Base-by-base conservation (phyloP, 2,797 vertebrate species). In the Podarcis lilfordi region DNA sequence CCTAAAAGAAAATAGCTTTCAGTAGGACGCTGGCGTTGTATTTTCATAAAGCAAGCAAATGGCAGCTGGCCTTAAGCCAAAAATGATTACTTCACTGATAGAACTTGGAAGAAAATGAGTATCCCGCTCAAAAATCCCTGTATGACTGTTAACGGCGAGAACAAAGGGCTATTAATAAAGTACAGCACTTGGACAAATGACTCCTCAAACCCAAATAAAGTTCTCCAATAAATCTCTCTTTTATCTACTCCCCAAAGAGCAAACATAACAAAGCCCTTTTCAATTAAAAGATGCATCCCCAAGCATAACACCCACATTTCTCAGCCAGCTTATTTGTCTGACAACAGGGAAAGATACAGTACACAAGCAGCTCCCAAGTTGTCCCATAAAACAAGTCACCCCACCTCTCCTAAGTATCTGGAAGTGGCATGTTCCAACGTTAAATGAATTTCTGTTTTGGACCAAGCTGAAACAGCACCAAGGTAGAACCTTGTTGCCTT, bases 31-130 rank as follows among this genome's bases (percentile, higher is more conserved):
- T 94, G 88, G 93, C 92, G 92, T 95, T 97, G 94, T 95, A 96
- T 96, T 97, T 97, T 97, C 96, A 96, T 96, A 96, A 96, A 96
- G 95, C 94, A 96, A 95, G 95, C 92, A 97, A 97, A 97, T 96
- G 94, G 94, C 90, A 96, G 94, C 94, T 96, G 96, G 88, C 96
- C 93, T 96, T 92, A 92, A 95, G 96, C 96, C 96, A 97, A 93
- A 91, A 96, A 95, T 96, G 96, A 97, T 97, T 97, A 96, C 95
- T 96, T 93, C 89, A 95, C 96, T 96, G 96, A 97, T 97, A 96
- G 83, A 94, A 94, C 93, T 96, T 95, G 95, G 96, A 95, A 95
- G 95, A 96, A 97, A 97, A 96, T 92, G 96, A 96, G 90, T 95
- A 93, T 96, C 95, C 91, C 80, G 93, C 95, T 96, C 93, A 92